A percentile compares a stretch with the other conserved stretches of the same genome.
These are phyloP conservation scores for Sternarchorhynchus goeldii DNA, from an alignment of 2,797 vertebrate genomes.

Conservation along the genomic window DNA sequence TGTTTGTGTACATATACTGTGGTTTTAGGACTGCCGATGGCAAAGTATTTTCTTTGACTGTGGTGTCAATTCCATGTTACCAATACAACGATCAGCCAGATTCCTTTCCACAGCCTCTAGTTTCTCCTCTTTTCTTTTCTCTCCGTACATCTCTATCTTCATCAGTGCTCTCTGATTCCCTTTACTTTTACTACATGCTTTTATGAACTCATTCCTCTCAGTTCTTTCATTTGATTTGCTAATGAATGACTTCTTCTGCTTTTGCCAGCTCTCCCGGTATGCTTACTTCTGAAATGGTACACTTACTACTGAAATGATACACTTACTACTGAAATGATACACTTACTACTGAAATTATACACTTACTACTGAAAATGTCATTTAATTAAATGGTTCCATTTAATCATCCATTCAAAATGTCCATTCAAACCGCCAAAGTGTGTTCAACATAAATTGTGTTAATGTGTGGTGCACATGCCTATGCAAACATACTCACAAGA, in stretches of 20 bases:
- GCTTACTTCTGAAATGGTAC: no score
- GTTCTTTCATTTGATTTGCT: no score
- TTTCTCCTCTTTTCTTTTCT: background rate
- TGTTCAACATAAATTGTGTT: background rate
- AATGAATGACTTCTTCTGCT: no score
- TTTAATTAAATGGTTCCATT: no score
- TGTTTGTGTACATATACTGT: background rate
- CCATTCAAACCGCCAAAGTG: no score
- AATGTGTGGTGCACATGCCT: background rate
- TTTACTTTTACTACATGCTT: background rate
- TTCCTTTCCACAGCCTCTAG: background rate
- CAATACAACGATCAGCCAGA: background rate
- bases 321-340: no score
- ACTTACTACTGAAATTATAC: no score
- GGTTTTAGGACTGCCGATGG: background rate
- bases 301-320: no score
- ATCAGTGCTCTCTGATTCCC: background rate
- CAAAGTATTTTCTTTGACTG: background rate
- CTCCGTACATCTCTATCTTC: no score
- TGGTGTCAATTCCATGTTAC: background rate
- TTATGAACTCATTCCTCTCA: background rate
- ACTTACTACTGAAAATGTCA: no score
- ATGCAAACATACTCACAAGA: constrained; percentile 78
- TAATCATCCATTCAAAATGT: no score
- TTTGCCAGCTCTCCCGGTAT: no score